Base-by-base conservation (phyloP, 1,140 invertebrate species). In the Archegozetes longisetosus region DNA sequence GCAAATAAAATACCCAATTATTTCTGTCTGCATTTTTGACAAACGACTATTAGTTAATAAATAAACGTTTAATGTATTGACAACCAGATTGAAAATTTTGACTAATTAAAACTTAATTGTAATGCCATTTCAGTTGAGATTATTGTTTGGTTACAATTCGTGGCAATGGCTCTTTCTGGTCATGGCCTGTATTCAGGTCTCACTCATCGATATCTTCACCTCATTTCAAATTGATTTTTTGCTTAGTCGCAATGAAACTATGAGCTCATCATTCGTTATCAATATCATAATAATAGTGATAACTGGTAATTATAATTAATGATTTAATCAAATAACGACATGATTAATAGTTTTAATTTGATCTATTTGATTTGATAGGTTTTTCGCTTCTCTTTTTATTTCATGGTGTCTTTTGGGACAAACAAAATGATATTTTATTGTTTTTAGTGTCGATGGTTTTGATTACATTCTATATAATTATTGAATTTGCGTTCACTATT, bases 111-210 rank as follows among this genome's bases (percentile, higher is more conserved):
- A n/a, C n/a, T n/a, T n/a, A n/a, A n/a, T n/a, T n/a, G n/a, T n/a
- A n/a, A n/a, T n/a, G n/a, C n/a, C n/a, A n/a, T n/a, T n/a, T n/a
- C n/a, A 58, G 57, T 6, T 58, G 6, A 9, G 23, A 29, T 27
- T 49, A 26, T 20, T 27, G 12, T 58, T 9, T 23, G 57, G 57
- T 14, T 58, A 28, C 47, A 58, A 58, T 53, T 50, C 46, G 4
- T 58, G 57, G 57, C 57, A 58, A 58, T 58, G 57, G 57, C 57
- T 58, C 14, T 58, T 50, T 27, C 49, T 58, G 20, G 2, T 51
- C 6, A 53, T 51, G 1, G 57, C 57, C 14, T 49, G 24, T 2
- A 51, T 17, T 12, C 46, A 58, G 25, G 48, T 58, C 9, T 20
- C 25, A 51, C 22, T 3, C 6, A 49, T 58, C 3, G 13, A 17